Base-by-base conservation (phyloP, 2,113 vertebrate species). In the Solea solea region DNA sequence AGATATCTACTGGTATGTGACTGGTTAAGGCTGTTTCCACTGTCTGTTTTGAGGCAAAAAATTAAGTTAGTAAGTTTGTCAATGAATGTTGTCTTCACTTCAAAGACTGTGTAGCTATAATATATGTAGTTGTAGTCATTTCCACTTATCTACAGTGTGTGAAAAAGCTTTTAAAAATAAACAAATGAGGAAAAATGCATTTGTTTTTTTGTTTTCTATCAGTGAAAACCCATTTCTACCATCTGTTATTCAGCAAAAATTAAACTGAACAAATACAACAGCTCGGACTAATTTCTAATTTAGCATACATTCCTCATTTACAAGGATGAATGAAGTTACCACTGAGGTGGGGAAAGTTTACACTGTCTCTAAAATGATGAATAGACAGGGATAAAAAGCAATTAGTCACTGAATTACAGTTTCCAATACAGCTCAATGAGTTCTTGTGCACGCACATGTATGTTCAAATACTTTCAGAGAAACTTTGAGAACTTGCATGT, bases 361-460 rank as follows among this genome's bases (percentile, higher is more conserved):
- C 59, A 71, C 69, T 53, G 80, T 74, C 64, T 58, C 52, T 54
- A 21, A 68, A 71, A 85, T 83, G 55, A 74, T 76, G 75, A 82
- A 78, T 41, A n/a, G 2, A 21, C n/a, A 21, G 16, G 28, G 9
- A 25, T 34, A 42, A 45, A 54, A 40, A 8, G 16, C 5, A 2
- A 8, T 69, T 71, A 14, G 56, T 48, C 49, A 60, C 15, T 27
- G 16, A 72, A 50, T 72, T 53, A 71, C 25, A 13, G 45, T 41
- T 68, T 64, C 21, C 74, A 64, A 77, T 34, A 60, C 69, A 49
- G 1, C 21, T 21, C 21, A 21, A 21, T 21, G 21, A 21, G 21
- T 21, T 21, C 39, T 52, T 55, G 15, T 39, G 75, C 49, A 55
- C 55, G 75, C 14, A 67, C 25, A 27, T 45, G 52, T 1, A 44